phyloP scores from a whole-genome alignment of 2,797 vertebrate species.

The Scolopax bukidnonensis region DNA sequence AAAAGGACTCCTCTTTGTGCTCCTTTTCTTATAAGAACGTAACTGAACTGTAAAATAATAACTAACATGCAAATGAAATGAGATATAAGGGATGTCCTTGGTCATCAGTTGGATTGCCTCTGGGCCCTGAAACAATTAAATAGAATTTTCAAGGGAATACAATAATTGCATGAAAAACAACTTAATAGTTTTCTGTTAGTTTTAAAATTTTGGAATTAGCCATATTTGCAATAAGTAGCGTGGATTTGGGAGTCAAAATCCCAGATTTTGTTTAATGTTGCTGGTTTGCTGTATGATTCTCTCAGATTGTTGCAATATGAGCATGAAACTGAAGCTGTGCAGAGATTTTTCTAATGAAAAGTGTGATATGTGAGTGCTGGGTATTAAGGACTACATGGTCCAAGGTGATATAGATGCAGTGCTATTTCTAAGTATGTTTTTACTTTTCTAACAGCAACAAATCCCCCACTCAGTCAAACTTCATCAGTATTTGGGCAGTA shows the following conservation, averaged over 20 bases:
- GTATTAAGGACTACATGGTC: neutral
- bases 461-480: neutral
- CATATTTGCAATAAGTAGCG: neutral
- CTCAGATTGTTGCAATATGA: neutral
- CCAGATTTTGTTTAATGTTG: neutral
- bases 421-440: neutral
- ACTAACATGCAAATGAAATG: neutral
- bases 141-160: neutral
- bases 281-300: neutral
- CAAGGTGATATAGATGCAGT: neutral
- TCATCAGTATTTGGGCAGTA: neutral
- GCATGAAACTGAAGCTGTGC: neutral
- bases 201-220: neutral
- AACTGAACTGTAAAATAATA: neutral
- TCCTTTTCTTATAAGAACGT: neutral
- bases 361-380: neutral
- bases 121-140: neutral
- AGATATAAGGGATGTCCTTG: neutral
- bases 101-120: neutral
- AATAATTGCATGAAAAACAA: neutral
- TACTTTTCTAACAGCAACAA: neutral
- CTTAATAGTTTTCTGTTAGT: neutral
- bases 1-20: neutral
- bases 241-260: neutral
- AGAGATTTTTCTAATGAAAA: neutral